Evolutionary conservation across 2,888 invertebrate genomes (phyloP), one percentile per base, ranked within the genome.

Genomic region (Hypomecis atomaria): DNA sequence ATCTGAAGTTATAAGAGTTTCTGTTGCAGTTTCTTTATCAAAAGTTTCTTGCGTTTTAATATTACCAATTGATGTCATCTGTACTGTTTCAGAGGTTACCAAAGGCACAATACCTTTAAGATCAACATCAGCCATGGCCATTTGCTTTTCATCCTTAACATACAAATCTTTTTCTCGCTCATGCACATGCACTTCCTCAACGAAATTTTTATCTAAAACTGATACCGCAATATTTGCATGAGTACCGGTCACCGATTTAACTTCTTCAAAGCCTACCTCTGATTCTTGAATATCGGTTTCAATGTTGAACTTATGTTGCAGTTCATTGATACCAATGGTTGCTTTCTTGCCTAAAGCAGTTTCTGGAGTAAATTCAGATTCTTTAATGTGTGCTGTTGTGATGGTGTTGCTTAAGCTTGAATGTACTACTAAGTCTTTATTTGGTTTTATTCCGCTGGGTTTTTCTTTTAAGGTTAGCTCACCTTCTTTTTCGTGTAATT

Each of bases 401-500:
- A 94, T 88, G 56, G 92, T 94, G 53, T 95, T 94, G 37, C 94
- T 88, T 40, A 97, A 78, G 70, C 94, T 91, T 67, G 94, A 88
- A 47, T 91, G 88, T 37, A 88, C 78, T 71, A 89, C 76, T 68
- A 86, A 69, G 76, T 92, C 86, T 78, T 89, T 72, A 66, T 83
- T 76, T 3, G 93, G 88, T 49, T 74, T 82, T 1, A 82, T 71
- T 69, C 83, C 76, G 1, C 73, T 64, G 0, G 93, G 93, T 45
- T 75, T 66, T 50, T 85, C 82, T 56, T 79, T 74, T 42, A 83
- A 76, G 34, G 84, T 75, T 37, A 96, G 91, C 40, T 91, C 83
- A 1, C 90, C 93, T 88, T 96, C 96, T 79, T 94, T 95, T 86
- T 96, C 96, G 73, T 95, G 94, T 3, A 94, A 78, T 45, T 94